These are phyloP conservation scores for Metaphire vulgaris DNA, from an alignment of 1,140 invertebrate genomes.

Conservation along the genomic window DNA sequence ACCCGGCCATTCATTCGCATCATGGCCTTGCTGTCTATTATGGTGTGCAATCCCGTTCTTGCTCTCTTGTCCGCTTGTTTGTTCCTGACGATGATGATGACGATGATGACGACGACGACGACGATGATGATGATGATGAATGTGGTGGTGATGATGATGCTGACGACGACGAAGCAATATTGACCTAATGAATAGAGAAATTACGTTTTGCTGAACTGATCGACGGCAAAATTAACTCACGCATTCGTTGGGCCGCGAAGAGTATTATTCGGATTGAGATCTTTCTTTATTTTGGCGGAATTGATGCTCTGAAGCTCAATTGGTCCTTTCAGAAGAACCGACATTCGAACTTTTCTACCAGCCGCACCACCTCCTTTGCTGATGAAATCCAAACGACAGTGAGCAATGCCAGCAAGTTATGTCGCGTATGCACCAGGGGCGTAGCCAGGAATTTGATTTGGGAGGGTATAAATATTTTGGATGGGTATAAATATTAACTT, in stretches of 20 bases:
- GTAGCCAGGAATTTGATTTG: background rate
- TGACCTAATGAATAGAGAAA: too few species aligned
- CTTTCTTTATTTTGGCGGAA: background rate
- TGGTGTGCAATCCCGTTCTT: too few species aligned
- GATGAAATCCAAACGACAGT: too few species aligned
- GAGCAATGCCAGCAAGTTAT: too few species aligned
- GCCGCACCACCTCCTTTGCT: background rate
- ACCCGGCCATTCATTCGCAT: too few species aligned
- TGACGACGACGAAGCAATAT: constrained; percentile 26
- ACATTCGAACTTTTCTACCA: background rate
- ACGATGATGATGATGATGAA: constrained; percentile 19
- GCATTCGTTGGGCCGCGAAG: too few species aligned
- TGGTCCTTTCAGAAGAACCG: background rate
- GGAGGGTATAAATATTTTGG: background rate
- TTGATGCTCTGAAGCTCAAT: background rate
- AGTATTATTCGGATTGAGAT: background rate
- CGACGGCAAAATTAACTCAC: too few species aligned
- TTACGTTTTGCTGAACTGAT: too few species aligned
- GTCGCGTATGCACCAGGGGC: background rate
- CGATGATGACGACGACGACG: constrained; percentile 20
- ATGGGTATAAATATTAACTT: background rate
- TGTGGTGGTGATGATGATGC: constrained; percentile 24
- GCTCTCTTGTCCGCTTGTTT: background rate
- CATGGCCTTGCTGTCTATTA: too few species aligned
- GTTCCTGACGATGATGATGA: background rate